These are phyloP conservation scores for Cephalotes varians DNA, from an alignment of 2,888 invertebrate genomes.

Conservation along the genomic window DNA sequence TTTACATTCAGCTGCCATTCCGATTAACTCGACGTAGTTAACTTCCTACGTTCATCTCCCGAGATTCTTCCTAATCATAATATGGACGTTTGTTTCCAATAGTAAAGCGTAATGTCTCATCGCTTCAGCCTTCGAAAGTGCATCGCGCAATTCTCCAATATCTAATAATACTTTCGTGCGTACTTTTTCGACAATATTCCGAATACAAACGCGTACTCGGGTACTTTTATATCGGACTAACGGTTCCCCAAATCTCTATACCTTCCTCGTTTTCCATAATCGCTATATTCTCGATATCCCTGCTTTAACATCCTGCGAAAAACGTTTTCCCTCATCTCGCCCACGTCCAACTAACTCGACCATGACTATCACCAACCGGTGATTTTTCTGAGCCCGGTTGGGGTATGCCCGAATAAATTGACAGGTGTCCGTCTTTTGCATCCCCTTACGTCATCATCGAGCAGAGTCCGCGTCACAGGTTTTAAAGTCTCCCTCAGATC, in stretches of 20 bases:
- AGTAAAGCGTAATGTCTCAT: conserved; percentile 29
- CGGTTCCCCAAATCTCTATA: not conserved
- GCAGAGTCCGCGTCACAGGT: not conserved
- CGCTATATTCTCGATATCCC: not conserved
- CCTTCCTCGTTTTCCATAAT: not conserved
- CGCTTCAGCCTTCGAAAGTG: not conserved
- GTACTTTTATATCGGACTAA: not conserved
- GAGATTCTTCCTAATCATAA: conserved; percentile 35
- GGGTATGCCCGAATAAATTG: not conserved
- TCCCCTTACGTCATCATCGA: conserved; percentile 8
- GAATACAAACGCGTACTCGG: not conserved
- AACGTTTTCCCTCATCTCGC: not conserved
- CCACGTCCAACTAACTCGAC: not conserved
- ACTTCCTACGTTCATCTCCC: not conserved
- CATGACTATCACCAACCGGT: not conserved
- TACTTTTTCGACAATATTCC: not conserved
- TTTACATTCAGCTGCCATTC: conserved; percentile 17
- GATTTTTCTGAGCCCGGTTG: not conserved
- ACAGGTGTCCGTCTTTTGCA: not conserved
- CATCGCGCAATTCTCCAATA: not conserved
- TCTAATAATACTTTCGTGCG: conserved; percentile 25
- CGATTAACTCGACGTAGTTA: not conserved
- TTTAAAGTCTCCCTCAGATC: not conserved
- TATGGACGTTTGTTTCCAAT: conserved; percentile 48
- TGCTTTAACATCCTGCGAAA: conserved; percentile 41